Conservation (phyloP, 2,113 vertebrate genomes). For the Pandion haliaetus region DNA sequence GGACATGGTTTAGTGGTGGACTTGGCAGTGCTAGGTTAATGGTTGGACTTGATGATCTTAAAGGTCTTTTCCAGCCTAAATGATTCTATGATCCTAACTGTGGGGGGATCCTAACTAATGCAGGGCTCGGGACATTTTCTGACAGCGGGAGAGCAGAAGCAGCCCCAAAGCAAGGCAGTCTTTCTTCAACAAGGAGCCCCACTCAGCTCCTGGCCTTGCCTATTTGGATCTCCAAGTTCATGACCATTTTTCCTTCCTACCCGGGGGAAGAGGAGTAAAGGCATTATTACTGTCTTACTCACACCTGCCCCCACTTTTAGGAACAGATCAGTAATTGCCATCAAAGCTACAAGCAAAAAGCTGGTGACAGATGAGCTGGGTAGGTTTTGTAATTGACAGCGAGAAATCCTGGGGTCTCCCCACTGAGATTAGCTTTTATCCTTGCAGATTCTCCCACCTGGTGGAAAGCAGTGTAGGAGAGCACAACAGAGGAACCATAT, state of each 20-base stretch:
- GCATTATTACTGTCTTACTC: not conserved
- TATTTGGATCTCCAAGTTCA: not conserved
- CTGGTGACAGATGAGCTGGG: not conserved
- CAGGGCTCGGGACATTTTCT: not conserved
- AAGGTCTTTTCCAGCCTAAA: not conserved
- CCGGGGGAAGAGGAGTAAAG: not conserved
- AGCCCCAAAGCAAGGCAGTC: not conserved
- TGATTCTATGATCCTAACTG: not conserved
- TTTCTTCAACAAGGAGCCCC: not conserved
- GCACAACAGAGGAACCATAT: rapidly evolving
- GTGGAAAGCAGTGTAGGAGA: not conserved
- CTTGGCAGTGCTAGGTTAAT: not conserved
- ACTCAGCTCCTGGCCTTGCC: not conserved
- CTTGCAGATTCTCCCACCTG: not conserved
- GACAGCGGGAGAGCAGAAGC: not conserved
- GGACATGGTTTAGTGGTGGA: not conserved
- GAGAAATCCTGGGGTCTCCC: not conserved
- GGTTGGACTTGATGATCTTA: not conserved
- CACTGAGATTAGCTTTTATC: not conserved
- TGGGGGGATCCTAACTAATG: too few species aligned
- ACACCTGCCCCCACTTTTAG: not conserved
- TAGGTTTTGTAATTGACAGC: not conserved
- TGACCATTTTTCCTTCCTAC: not conserved
- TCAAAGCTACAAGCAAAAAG: not conserved
- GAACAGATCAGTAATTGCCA: not conserved